phyloP scores from a whole-genome alignment of 2,888 invertebrate genomes.

The Scelioninae gen. 2 region DNA sequence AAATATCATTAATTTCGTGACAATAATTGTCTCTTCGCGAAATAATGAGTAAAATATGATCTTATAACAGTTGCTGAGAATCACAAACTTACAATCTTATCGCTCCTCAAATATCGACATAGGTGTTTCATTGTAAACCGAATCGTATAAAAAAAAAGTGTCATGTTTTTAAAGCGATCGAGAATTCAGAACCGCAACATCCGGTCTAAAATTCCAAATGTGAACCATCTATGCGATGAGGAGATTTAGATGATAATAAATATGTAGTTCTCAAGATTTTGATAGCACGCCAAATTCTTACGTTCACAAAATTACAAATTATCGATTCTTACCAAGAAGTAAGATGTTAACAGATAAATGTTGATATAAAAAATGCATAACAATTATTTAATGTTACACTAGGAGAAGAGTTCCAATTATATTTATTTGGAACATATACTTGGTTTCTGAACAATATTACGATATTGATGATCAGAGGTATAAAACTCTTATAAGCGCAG shows the following conservation, averaged over 20 bases:
- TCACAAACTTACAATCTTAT: constrained; percentile 60
- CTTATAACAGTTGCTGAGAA: constrained; percentile 56
- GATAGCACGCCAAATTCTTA: too few relatives aligned
- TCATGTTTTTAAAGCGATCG: constrained; percentile 50
- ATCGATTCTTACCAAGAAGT: too few relatives aligned
- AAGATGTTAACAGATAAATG: too few relatives aligned
- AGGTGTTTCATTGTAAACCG: constrained; percentile 64
- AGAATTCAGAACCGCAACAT: constrained; percentile 59
- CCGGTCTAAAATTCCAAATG: constrained; percentile 58
- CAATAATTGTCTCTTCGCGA: constrained; percentile 40
- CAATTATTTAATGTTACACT: too few relatives aligned
- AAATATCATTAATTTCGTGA: constrained; percentile 43
- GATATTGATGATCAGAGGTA: too few relatives aligned
- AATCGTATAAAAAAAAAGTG: constrained; percentile 53
- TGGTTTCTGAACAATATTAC: too few relatives aligned
- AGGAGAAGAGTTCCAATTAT: too few relatives aligned
- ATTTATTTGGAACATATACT: too few relatives aligned
- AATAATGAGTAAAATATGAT: constrained; percentile 46
- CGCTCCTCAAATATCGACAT: constrained; percentile 65
- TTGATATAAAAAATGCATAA: too few relatives aligned
- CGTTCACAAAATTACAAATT: too few relatives aligned
- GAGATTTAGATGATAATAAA: constrained; percentile 46
- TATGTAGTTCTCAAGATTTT: constrained; percentile 48
- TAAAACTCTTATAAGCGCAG: too few relatives aligned
- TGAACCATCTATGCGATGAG: constrained; percentile 48